Conservation (phyloP, 1,140 invertebrate genomes). For the Heliconius himera region DNA sequence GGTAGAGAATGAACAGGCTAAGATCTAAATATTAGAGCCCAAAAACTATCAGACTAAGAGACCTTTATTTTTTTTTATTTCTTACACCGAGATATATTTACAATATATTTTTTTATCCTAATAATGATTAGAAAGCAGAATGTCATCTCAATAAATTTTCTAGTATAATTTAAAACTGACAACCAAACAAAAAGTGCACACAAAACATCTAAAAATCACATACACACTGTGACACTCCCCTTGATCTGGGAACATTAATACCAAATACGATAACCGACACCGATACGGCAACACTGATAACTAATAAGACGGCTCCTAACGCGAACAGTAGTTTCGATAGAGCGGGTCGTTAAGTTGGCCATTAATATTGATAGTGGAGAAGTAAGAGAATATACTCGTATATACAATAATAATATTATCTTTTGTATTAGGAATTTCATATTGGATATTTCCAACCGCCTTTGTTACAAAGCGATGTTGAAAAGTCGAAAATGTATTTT, state of each 20-base stretch:
- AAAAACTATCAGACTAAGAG: too few species aligned
- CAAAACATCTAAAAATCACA: neutral
- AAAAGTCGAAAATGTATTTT: neutral
- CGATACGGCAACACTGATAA: slow-evolving; percentile 6
- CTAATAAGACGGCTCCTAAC: neutral
- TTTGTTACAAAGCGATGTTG: slow-evolving; percentile 5
- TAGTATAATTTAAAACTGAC: too few species aligned
- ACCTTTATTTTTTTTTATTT: too few species aligned
- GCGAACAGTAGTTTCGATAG: neutral
- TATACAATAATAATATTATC: neutral
- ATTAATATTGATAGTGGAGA: slow-evolving; percentile 9
- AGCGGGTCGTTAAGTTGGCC: neutral
- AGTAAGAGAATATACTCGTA: neutral
- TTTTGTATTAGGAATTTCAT: neutral
- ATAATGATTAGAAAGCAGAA: too few species aligned
- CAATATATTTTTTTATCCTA: too few species aligned
- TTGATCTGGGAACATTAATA: neutral
- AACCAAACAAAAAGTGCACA: too few species aligned
- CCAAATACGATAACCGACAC: neutral
- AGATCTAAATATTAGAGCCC: too few species aligned
- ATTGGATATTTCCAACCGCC: neutral
- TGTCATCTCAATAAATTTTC: too few species aligned
- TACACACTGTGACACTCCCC: neutral
- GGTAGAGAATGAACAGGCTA: too few species aligned
- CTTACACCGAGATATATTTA: too few species aligned